A percentile compares a stretch with the other conserved stretches of the same genome.
Evolutionary conservation across 2,113 vertebrate species (phyloP).

Genomic region (Pristiophorus japonicus): DNA sequence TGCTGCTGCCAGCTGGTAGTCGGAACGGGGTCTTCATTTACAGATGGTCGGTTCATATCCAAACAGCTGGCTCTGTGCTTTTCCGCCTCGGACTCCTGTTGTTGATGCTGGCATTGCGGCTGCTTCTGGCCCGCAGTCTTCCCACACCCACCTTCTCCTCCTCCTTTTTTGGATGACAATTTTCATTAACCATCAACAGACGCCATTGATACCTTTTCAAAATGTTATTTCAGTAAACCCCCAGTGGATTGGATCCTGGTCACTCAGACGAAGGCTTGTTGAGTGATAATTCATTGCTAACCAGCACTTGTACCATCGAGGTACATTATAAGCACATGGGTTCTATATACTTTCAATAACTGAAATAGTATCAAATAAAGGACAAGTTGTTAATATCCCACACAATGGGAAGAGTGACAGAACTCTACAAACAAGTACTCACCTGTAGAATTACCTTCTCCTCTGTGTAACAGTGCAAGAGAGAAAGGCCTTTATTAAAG

Average conservation of each 20-base stretch:
- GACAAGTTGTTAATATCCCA: background rate
- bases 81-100: too few relatives aligned
- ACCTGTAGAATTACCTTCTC: background rate
- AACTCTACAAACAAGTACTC: background rate
- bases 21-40: too few relatives aligned
- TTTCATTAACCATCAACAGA: background rate
- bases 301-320: background rate
- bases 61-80: too few relatives aligned
- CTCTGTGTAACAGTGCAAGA: background rate
- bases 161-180: background rate
- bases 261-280: background rate
- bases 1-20: too few relatives aligned
- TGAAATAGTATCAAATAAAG: background rate
- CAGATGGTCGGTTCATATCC: too few relatives aligned
- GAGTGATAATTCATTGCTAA: background rate
- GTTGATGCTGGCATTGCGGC: too few relatives aligned
- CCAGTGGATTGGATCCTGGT: too few relatives aligned
- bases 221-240: background rate
- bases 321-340: background rate
- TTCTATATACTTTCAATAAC: background rate
- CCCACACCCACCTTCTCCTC: too few relatives aligned
- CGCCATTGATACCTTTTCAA: background rate
- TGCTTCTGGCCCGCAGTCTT: too few relatives aligned
- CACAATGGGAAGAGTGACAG: background rate
- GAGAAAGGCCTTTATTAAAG: background rate